Conservation (phyloP, 2,888 invertebrate genomes). For the Didymodactylos carnosus region DNA sequence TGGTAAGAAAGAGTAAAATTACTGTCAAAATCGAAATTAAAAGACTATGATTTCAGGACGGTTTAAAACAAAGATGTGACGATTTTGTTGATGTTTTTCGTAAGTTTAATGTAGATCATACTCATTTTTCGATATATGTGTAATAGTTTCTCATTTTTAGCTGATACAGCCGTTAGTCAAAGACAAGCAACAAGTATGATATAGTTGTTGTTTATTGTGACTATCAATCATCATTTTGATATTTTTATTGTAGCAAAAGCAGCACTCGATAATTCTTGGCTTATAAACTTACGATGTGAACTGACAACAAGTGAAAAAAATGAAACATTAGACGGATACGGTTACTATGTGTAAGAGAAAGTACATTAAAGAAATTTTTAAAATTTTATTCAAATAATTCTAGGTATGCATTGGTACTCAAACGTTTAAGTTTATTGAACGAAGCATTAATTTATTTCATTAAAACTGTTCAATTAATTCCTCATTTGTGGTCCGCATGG, state of each 20-base stretch:
- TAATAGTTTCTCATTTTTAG: not conserved
- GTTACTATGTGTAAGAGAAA: slow-evolving; percentile 32
- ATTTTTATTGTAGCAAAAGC: not conserved
- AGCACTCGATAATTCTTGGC: slow-evolving; percentile 23
- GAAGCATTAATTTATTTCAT: slow-evolving; percentile 59
- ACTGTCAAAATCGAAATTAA: slow-evolving; percentile 22
- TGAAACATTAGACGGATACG: slow-evolving; percentile 55
- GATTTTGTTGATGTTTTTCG: slow-evolving; percentile 4
- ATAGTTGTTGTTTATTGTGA: not conserved
- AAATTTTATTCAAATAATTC: not conserved
- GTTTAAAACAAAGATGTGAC: not conserved
- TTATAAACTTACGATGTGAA: slow-evolving; percentile 29
- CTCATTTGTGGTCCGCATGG: slow-evolving; percentile 86
- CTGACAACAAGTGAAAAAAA: slow-evolving; percentile 27
- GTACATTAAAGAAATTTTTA: not conserved
- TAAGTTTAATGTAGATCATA: not conserved
- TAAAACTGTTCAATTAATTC: slow-evolving; percentile 55
- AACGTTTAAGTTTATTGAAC: slow-evolving; percentile 57
- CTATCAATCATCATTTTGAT: not conserved
- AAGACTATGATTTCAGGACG: not conserved
- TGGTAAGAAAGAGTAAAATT: slow-evolving; percentile 51
- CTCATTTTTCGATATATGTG: not conserved
- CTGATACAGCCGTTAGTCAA: not conserved
- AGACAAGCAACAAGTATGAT: not conserved
- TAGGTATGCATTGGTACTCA: slow-evolving; percentile 68